Conservation (phyloP, 2,113 vertebrate species). For the Crypturellus undulatus region DNA sequence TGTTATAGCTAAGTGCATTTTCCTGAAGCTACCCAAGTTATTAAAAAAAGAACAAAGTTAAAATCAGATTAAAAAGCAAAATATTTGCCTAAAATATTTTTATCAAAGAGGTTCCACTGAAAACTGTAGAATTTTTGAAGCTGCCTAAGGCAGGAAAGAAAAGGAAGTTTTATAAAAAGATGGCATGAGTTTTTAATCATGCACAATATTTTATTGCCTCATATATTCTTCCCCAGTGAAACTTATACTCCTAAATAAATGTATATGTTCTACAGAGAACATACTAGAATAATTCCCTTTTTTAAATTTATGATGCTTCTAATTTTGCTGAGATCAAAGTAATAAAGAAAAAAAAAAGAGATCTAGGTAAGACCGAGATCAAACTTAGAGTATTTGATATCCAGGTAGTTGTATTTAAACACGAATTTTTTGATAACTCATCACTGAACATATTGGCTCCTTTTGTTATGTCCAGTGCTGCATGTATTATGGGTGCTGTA, state of each 20-base stretch:
- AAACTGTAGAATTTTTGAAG: constrained; percentile 4
- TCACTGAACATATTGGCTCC: background rate
- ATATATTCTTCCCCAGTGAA: background rate
- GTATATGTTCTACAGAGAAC: background rate
- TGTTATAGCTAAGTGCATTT: background rate
- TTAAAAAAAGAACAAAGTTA: background rate
- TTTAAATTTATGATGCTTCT: background rate
- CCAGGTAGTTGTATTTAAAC: background rate
- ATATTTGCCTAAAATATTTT: constrained; percentile 4
- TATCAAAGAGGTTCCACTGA: background rate
- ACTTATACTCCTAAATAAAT: background rate
- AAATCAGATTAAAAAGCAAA: background rate
- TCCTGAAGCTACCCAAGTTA: background rate
- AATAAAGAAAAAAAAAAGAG: background rate
- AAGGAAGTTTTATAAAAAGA: background rate
- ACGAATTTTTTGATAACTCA: accelerated
- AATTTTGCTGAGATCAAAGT: background rate
- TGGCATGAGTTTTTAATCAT: constrained; percentile 10
- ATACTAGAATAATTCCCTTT: background rate
- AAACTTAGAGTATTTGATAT: background rate
- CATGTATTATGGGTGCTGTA: background rate
- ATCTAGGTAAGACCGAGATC: background rate
- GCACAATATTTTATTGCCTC: background rate
- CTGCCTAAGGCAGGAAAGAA: background rate
- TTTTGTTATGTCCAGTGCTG: background rate